Evolutionary conservation across 2,888 invertebrate genomes (phyloP).

Genomic region (Metopia argyrocephala): DNA sequence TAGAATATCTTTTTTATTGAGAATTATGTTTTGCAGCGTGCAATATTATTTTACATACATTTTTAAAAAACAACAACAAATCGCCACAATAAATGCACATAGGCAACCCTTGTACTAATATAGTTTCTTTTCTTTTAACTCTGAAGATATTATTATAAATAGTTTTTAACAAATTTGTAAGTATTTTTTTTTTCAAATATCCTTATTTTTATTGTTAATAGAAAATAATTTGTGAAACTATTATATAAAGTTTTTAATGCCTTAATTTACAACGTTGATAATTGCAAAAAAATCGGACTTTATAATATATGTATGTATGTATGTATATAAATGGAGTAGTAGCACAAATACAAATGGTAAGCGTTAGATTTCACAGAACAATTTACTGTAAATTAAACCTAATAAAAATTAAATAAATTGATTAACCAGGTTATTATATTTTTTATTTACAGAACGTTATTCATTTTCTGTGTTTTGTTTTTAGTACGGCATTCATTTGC

Average conservation of each 20-base stretch:
- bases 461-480: constrained; percentile 21
- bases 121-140: no score
- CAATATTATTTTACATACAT: no score
- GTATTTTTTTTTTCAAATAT: not conserved
- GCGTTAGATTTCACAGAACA: constrained; percentile 27
- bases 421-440: not conserved
- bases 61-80: no score
- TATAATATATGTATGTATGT: constrained; percentile 31
- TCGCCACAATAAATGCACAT: no score
- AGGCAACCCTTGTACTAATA: no score
- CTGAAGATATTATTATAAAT: no score
- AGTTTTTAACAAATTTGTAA: not conserved
- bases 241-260: not conserved
- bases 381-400: not conserved
- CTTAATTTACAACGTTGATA: constrained; percentile 38
- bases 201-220: not conserved
- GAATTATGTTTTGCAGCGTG: no score
- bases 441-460: constrained; percentile 32
- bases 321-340: not conserved
- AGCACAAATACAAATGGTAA: constrained; percentile 10
- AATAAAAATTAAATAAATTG: not conserved
- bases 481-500: constrained; percentile 25
- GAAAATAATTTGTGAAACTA: not conserved
- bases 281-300: constrained; percentile 22
- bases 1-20: no score